A percentile compares a stretch with the other conserved stretches of the same genome.
Conservation (phyloP, 2,113 vertebrate species). For the sheep (Ovis aries) region DNA sequence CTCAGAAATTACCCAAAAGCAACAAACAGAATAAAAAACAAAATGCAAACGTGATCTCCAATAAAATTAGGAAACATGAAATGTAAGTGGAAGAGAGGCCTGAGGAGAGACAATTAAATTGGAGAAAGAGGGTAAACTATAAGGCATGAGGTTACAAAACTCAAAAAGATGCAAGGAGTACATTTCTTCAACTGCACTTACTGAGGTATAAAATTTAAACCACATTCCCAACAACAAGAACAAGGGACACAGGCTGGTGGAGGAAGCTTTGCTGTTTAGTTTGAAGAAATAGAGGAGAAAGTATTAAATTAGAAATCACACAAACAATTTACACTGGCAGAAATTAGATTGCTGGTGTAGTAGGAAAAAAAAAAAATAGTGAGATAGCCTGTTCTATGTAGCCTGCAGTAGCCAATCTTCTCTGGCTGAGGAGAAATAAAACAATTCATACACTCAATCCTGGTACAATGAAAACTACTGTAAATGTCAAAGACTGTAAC, state of each 20-base stretch:
- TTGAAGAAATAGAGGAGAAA: conserved; percentile 24
- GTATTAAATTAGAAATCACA: conserved; percentile 36
- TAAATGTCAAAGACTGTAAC: not conserved
- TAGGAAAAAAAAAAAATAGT: not conserved
- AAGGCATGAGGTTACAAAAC: not conserved
- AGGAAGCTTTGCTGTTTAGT: not conserved
- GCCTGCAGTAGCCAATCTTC: not conserved
- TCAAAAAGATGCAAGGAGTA: accelerated
- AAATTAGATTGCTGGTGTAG: not conserved
- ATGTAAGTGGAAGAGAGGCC: not conserved
- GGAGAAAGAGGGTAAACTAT: not conserved
- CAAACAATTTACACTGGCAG: conserved; percentile 11
- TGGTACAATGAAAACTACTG: not conserved
- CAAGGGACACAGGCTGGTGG: not conserved
- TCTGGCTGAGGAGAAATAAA: not conserved
- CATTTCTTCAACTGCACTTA: conserved; percentile 3
- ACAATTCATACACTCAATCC: not conserved
- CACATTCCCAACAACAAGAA: not conserved
- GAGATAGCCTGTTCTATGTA: not conserved
- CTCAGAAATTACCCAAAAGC: conserved; percentile 19
- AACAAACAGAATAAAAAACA: not conserved
- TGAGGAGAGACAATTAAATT: not conserved
- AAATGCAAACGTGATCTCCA: not conserved
- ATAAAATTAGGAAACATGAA: conserved; percentile 8
- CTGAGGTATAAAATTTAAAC: conserved; percentile 4